Base-by-base conservation (phyloP, 2,888 invertebrate genomes). In the Eristalis intricaria region DNA sequence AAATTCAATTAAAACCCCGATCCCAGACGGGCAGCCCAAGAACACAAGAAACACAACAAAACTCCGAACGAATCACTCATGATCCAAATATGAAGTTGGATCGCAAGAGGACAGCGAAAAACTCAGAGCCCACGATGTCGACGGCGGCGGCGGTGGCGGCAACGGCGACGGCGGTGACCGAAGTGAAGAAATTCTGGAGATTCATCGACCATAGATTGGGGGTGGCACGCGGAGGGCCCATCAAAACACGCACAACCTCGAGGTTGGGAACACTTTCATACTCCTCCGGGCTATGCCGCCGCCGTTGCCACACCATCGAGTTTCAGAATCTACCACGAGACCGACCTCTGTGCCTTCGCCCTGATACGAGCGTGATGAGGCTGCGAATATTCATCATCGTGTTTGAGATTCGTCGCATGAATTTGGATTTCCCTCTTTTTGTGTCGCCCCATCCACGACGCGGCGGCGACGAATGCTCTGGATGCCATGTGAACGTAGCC, bases 1-100 rank as follows among this genome's bases (percentile, higher is more conserved):
- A 87, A 76, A 87, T 87, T 87, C 87, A 87, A 87, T 87, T 87
- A 87, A 87, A 87, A 79, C 76, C 87, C 87, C 87, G 68, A 83
- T 79, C 86, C 70, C 86, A 87, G 75, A 71, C 87, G 68, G 43
- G 69, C 63, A 56, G n/a, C 23, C 4, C 50, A 43, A 26, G 60
- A 22, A 73, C n/a, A 86, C 68, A 74, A 61, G 43, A 71, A 71
- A 74, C 29, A 40, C 56, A 40, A 56, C 38, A n/a, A 22, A 70
- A 60, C 32, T 35, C 78, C 50, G 71, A 79, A 79, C 71, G 84
- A 80, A 76, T 84, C 87, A 76, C 71, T 84, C 79, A 84, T 87
- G 84, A 84, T 83, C 87, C 76, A 80, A 87, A 87, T 87, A 84
- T 79, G 87, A 87, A 76, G 79, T 80, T 75, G 79, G 50, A 70